A percentile compares a stretch with the other conserved stretches of the same genome.
Evolutionary conservation across 2,113 vertebrate genomes (phyloP).

Genomic region (Megaleporinus macrocephalus): DNA sequence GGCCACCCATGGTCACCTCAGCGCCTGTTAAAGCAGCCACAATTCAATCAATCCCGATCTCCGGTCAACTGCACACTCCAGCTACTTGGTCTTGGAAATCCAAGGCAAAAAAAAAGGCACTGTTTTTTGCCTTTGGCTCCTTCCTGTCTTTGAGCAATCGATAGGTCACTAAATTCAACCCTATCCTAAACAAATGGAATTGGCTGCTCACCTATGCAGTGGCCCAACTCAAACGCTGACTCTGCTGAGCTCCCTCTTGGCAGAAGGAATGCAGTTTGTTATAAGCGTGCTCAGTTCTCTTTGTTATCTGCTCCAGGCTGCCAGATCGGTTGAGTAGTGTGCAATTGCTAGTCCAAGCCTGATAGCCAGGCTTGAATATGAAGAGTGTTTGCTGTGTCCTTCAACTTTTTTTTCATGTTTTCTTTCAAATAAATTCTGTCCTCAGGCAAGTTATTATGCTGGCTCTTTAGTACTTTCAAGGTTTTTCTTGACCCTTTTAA

Average conservation of each 20-base stretch:
- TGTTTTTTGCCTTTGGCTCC: conserved; percentile 20
- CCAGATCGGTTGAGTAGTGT: not conserved
- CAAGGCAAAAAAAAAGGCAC: conserved; percentile 5
- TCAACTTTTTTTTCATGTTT: not conserved
- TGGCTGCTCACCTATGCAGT: conserved; percentile 14
- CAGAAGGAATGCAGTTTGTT: not conserved
- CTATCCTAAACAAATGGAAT: conserved; percentile 32
- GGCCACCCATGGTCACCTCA: conserved; percentile 45
- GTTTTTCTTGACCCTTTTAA: not conserved
- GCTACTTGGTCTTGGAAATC: conserved; percentile 18
- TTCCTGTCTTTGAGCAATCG: conserved; percentile 54
- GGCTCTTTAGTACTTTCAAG: not conserved
- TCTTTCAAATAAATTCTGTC: not conserved
- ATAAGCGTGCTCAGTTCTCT: not conserved
- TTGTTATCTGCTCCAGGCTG: not conserved
- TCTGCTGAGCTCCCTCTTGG: not conserved
- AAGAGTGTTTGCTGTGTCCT: not conserved
- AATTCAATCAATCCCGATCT: conserved; percentile 67
- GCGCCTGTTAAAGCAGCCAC: conserved; percentile 39
- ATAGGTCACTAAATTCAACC: conserved; percentile 64
- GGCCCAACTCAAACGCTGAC: not conserved
- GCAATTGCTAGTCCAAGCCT: not conserved
- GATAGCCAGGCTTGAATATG: not conserved
- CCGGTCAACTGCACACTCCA: conserved; percentile 39
- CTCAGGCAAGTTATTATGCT: not conserved